A percentile compares a stretch with the other conserved stretches of the same genome.
Evolutionary conservation across 2,797 vertebrate genomes (phyloP).

Genomic region (Parotocinclus haroldoi): DNA sequence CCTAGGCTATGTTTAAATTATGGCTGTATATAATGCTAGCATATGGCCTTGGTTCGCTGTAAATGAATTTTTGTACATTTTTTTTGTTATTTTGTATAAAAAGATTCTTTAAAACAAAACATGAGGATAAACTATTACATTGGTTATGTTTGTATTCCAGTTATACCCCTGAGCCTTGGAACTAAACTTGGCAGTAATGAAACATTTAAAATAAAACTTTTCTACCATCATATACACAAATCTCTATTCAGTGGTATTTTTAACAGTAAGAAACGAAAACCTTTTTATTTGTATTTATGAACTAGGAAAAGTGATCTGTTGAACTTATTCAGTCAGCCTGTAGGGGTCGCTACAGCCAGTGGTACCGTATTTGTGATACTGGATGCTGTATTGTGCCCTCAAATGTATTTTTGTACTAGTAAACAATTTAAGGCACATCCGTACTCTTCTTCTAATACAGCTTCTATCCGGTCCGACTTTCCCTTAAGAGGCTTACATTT

Average conservation of each 20-base stretch:
- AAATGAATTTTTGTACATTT: slow-evolving; percentile 99
- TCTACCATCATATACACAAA: slow-evolving; percentile 76
- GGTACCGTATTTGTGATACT: slow-evolving; percentile 96
- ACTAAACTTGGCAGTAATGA: slow-evolving; percentile 94
- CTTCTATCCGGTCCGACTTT: slow-evolving; percentile 86
- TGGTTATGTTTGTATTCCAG: slow-evolving; percentile 95
- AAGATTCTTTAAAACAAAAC: slow-evolving; percentile 56
- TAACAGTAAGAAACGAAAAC: slow-evolving; percentile 87
- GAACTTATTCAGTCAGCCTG: slow-evolving; percentile 87
- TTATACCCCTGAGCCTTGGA: slow-evolving; percentile 97
- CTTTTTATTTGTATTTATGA: slow-evolving; percentile 89
- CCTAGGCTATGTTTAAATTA: slow-evolving; percentile 83
- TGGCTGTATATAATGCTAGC: slow-evolving; percentile 96
- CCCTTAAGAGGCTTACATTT: slow-evolving; percentile 83
- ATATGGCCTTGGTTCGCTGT: slow-evolving; percentile 99
- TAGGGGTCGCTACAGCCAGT: slow-evolving; percentile 88
- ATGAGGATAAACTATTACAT: slow-evolving; percentile 57
- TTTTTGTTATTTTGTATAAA: slow-evolving; percentile 98
- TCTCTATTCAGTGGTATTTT: slow-evolving; percentile 86
- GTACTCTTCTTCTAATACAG: slow-evolving; percentile 86
- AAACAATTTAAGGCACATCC: slow-evolving; percentile 98
- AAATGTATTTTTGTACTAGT: slow-evolving; percentile 99
- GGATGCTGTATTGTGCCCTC: slow-evolving; percentile 97
- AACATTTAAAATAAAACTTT: slow-evolving; percentile 75
- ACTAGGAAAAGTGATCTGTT: slow-evolving; percentile 87